Conservation (phyloP, 2,113 vertebrate species). For the Erythrocercus mccallii region DNA sequence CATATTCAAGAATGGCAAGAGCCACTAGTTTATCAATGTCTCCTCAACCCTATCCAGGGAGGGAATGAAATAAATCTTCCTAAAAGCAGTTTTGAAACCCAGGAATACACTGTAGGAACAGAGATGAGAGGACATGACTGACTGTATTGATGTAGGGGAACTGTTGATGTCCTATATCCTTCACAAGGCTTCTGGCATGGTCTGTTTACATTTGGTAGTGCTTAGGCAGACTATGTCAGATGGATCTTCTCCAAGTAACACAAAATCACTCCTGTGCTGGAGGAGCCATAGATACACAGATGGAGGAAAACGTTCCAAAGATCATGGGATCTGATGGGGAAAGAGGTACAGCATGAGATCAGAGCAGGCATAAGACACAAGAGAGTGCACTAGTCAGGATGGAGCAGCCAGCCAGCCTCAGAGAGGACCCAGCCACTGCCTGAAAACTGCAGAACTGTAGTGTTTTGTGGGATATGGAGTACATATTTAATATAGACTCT, state of each 20-base stretch:
- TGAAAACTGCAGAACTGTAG: background rate
- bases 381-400: no score
- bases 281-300: background rate
- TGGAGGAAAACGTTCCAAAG: background rate
- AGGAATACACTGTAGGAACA: background rate
- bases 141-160: background rate
- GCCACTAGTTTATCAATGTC: background rate
- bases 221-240: background rate
- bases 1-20: background rate
- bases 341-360: background rate
- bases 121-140: background rate
- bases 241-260: background rate
- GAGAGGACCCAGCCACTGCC: no score
- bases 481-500: background rate
- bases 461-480: background rate
- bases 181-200: background rate
- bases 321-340: background rate
- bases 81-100: background rate
- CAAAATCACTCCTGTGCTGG: background rate
- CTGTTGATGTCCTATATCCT: background rate
- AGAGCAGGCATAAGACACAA: background rate
- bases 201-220: background rate
- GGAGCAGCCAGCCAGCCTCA: no score
- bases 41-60: accelerated
- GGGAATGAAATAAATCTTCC: background rate